phyloP scores from a whole-genome alignment of 2,113 vertebrate species.

The Acrocephalus kingi region DNA sequence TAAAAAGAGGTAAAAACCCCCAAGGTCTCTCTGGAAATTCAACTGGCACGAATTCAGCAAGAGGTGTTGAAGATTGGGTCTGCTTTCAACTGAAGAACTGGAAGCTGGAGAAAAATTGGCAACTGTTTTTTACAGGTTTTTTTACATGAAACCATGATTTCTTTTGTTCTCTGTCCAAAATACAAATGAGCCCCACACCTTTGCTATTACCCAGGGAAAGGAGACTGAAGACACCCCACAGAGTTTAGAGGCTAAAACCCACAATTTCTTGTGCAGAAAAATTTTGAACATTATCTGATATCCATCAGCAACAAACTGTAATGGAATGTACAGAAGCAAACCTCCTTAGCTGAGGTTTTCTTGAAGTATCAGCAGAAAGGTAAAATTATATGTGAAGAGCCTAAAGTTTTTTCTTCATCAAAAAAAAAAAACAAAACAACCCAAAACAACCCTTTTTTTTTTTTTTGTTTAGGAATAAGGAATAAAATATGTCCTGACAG shows the following conservation, averaged over 20 bases:
- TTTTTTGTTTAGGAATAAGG: neutral
- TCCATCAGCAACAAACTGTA: neutral
- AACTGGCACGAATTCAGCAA: neutral
- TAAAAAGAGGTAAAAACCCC: neutral
- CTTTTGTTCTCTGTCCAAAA: neutral
- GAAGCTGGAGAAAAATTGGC: neutral
- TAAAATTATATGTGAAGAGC: neutral
- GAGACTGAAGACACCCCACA: neutral
- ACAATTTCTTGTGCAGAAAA: neutral
- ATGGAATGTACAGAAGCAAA: neutral
- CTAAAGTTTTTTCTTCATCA: neutral
- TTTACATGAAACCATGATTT: neutral
- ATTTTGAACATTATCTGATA: neutral
- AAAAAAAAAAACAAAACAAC: neutral
- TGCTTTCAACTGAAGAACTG: neutral
- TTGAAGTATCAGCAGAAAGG: neutral
- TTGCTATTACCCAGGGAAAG: neutral
- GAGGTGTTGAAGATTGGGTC: neutral
- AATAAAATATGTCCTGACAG: neutral
- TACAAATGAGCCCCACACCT: neutral
- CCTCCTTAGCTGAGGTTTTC: neutral
- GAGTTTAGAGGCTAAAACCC: neutral
- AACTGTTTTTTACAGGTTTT: neutral
- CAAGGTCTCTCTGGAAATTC: neutral
- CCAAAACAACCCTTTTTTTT: fast-evolving